These are phyloP conservation scores for Endotricha flammealis DNA, from an alignment of 2,888 invertebrate genomes.

Conservation along the genomic window DNA sequence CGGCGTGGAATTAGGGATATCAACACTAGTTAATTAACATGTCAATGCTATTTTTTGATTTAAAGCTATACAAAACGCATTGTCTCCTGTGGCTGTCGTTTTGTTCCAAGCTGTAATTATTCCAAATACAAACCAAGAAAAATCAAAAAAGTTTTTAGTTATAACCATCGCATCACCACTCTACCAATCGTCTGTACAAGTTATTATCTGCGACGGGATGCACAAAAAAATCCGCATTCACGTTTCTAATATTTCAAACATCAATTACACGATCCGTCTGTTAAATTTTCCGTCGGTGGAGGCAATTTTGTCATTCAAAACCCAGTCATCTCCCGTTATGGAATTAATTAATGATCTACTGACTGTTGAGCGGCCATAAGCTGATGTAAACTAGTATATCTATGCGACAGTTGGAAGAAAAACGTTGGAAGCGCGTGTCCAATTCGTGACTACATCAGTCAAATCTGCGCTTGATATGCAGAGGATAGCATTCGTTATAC, in stretches of 20 bases:
- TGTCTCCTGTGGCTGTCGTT: too few relatives aligned
- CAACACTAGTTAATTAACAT: too few relatives aligned
- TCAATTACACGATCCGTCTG: conserved; percentile 61
- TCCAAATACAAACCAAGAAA: too few relatives aligned
- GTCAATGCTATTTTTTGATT: too few relatives aligned
- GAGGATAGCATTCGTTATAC: conserved; percentile 55
- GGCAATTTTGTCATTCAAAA: conserved; percentile 66
- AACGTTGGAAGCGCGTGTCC: conserved; percentile 56
- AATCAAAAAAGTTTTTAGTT: too few relatives aligned
- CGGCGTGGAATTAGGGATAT: too few relatives aligned
- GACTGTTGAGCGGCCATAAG: conserved; percentile 45
- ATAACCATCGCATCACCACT: too few relatives aligned
- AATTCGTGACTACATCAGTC: conserved; percentile 66
- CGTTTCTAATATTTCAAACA: conserved; percentile 46
- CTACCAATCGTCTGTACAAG: too few relatives aligned
- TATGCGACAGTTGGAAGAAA: conserved; percentile 46
- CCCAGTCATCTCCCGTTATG: conserved; percentile 51
- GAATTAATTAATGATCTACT: conserved; percentile 54
- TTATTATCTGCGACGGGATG: too few relatives aligned
- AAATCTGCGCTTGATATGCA: conserved; percentile 65
- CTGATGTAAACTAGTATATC: conserved; percentile 48
- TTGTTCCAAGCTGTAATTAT: too few relatives aligned
- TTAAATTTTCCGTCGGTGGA: conserved; percentile 33
- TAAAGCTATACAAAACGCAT: too few relatives aligned
- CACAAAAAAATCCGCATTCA: too few relatives aligned